Conservation (phyloP, 2,888 invertebrate genomes). For the Himalopsyche kuldschensis region DNA sequence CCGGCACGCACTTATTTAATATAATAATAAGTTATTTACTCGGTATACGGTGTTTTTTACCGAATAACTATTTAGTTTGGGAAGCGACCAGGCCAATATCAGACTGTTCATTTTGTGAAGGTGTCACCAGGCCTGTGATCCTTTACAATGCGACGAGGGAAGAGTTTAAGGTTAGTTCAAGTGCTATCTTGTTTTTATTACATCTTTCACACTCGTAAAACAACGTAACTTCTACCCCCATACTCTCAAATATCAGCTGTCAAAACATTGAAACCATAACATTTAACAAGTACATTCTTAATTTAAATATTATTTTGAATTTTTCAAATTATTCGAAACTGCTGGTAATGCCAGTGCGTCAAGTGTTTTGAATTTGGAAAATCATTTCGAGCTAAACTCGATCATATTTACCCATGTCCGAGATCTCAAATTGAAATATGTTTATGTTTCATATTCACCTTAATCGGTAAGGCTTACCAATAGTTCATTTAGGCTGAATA, state of each 20-base stretch:
- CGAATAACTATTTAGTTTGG: constrained; percentile 84
- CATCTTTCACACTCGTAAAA: not conserved
- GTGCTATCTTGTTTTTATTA: constrained; percentile 26
- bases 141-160: constrained; percentile 69
- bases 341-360: too few species aligned
- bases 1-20: constrained; percentile 15
- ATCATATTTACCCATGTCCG: too few species aligned
- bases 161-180: constrained; percentile 60
- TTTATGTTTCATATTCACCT: too few species aligned
- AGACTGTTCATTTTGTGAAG: constrained; percentile 77
- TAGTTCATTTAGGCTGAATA: too few species aligned
- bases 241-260: not conserved
- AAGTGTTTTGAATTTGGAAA: too few species aligned
- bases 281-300: not conserved
- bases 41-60: constrained; percentile 73
- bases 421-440: too few species aligned
- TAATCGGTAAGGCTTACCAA: too few species aligned
- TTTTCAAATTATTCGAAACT: too few species aligned
- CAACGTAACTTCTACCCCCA: not conserved
- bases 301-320: too few species aligned
- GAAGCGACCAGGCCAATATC: constrained; percentile 83
- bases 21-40: constrained; percentile 44
- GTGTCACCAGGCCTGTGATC: constrained; percentile 68
- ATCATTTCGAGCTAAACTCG: too few species aligned
- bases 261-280: not conserved